phyloP scores from a whole-genome alignment of 2,113 vertebrate genomes.

The Cyphomyrus plagiostoma region DNA sequence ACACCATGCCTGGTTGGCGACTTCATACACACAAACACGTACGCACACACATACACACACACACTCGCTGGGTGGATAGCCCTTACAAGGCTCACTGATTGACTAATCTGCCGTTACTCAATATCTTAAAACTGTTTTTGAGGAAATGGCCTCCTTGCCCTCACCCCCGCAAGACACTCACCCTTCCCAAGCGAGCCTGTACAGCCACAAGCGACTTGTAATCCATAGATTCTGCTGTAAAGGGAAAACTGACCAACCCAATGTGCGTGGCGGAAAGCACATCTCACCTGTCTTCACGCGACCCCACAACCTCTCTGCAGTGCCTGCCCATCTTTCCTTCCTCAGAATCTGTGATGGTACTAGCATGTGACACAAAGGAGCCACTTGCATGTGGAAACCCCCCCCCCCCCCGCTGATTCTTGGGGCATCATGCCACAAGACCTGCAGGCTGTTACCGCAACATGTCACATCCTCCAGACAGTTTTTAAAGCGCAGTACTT shows the following conservation, averaged over 20 bases:
- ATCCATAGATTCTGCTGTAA: not conserved
- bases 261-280: not conserved
- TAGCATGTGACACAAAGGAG: not conserved
- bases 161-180: not conserved
- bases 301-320: not conserved
- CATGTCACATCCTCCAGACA: not conserved
- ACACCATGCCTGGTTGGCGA: not conserved
- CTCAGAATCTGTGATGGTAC: not conserved
- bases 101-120: slow-evolving; percentile 1
- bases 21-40: not conserved
- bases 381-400: not conserved
- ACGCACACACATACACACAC: not conserved
- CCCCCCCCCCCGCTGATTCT: not conserved
- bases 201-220: not conserved
- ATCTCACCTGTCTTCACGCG: not conserved
- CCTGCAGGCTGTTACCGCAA: not conserved
- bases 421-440: not conserved
- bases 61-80: not conserved
- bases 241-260: not conserved
- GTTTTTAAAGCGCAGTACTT: not conserved
- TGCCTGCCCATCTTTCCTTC: not conserved
- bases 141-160: not conserved
- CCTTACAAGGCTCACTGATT: slow-evolving; percentile 5
- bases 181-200: not conserved
- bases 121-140: not conserved